phyloP scores from a whole-genome alignment of 1,140 invertebrate species.

The Gonioctena quinquepunctata region DNA sequence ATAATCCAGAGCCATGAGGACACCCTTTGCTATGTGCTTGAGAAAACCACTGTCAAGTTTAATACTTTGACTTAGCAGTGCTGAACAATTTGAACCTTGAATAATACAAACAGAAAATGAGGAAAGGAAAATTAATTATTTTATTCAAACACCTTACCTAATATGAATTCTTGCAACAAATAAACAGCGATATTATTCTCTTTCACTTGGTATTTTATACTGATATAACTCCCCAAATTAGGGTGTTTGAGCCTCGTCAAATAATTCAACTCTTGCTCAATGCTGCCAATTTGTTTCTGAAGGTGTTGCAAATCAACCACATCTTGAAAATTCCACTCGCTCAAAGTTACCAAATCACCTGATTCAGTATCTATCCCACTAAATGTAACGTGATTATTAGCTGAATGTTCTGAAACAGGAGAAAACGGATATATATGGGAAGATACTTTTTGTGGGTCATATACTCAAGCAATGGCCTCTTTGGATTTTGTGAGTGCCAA shows the following conservation, averaged over 20 bases:
- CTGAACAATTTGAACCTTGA: constrained; percentile 34
- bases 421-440: neutral
- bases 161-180: constrained; percentile 70
- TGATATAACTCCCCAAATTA: constrained; percentile 74
- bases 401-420: constrained; percentile 48
- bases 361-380: constrained; percentile 67
- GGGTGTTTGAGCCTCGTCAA: constrained; percentile 70
- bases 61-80: constrained; percentile 58
- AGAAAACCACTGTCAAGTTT: constrained; percentile 65
- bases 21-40: constrained; percentile 65
- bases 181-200: constrained; percentile 64
- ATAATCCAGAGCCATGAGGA: constrained; percentile 70
- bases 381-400: neutral
- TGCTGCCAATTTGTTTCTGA: constrained; percentile 63
- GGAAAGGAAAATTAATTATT: neutral
- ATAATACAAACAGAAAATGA: neutral
- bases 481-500: constrained; percentile 60
- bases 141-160: constrained; percentile 50
- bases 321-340: constrained; percentile 65
- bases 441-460: constrained; percentile 21
- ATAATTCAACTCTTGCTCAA: constrained; percentile 74
- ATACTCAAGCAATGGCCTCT: constrained; percentile 64
- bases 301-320: constrained; percentile 54
- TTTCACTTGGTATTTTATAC: constrained; percentile 66
- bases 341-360: constrained; percentile 70